These are phyloP conservation scores for Ophonus ardosiacus DNA, from an alignment of 2,888 invertebrate species.

Conservation along the genomic window DNA sequence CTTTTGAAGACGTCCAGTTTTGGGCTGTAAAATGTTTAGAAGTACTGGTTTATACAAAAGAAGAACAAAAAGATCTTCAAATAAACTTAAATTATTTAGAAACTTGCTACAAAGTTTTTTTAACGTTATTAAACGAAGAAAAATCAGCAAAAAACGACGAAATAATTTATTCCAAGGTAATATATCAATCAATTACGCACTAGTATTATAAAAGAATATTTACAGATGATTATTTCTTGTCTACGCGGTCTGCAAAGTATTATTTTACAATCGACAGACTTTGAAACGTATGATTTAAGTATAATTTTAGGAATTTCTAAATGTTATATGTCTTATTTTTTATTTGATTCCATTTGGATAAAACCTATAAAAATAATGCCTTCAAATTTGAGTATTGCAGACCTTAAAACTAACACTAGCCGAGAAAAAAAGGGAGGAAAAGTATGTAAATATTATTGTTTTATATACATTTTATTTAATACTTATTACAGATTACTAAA, in stretches of 20 bases:
- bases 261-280: slow-evolving; percentile 70
- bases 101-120: slow-evolving; percentile 74
- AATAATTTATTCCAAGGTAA: slow-evolving; percentile 77
- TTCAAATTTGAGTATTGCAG: slow-evolving; percentile 80
- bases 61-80: slow-evolving; percentile 58
- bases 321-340: slow-evolving; percentile 78
- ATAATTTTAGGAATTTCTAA: slow-evolving; percentile 80
- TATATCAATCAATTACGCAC: not conserved
- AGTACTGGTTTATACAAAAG: slow-evolving; percentile 66
- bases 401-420: slow-evolving; percentile 72
- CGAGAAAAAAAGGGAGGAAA: slow-evolving; percentile 79
- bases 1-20: slow-evolving; percentile 67
- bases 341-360: slow-evolving; percentile 75
- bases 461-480: not conserved
- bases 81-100: slow-evolving; percentile 68
- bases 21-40: slow-evolving; percentile 72
- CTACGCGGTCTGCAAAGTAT: slow-evolving; percentile 73
- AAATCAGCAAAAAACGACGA: slow-evolving; percentile 74
- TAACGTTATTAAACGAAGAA: slow-evolving; percentile 75
- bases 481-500: slow-evolving; percentile 65
- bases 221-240: slow-evolving; percentile 77
- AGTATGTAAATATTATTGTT: slow-evolving; percentile 71
- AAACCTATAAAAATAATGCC: slow-evolving; percentile 79
- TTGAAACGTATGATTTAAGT: slow-evolving; percentile 73
- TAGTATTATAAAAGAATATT: slow-evolving; percentile 60